Evolutionary conservation across 2,797 vertebrate species (phyloP).

Genomic region (Pangasius djambal): DNA sequence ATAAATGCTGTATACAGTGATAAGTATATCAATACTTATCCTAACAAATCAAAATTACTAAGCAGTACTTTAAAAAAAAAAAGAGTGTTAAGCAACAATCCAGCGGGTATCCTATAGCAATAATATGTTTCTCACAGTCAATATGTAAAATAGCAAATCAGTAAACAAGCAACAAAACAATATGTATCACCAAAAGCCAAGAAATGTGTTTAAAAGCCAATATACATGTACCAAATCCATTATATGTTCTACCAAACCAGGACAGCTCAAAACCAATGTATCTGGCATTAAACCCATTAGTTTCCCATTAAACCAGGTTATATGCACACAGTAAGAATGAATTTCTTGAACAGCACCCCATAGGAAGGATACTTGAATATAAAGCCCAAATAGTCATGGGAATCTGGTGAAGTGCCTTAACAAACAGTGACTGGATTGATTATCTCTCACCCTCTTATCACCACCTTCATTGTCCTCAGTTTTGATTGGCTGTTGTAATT

Average conservation of each 20-base stretch:
- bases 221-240: neutral
- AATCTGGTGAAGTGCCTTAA: neutral
- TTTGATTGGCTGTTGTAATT: constrained; percentile 9
- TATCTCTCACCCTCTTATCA: neutral
- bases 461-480: neutral
- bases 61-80: neutral
- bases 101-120: too few relatives aligned
- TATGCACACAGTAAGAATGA: neutral
- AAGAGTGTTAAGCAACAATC: neutral
- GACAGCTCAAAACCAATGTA: neutral
- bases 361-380: neutral
- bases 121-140: neutral
- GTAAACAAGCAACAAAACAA: neutral
- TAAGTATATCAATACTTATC: neutral
- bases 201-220: neutral
- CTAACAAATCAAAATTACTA: neutral
- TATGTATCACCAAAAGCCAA: neutral
- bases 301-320: neutral
- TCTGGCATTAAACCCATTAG: neutral
- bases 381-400: too few relatives aligned
- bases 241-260: neutral
- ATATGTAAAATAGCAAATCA: neutral
- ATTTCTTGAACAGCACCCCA: neutral
- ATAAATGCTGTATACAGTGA: neutral
- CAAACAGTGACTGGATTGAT: neutral